phyloP scores from a whole-genome alignment of 53 echinoderm and acorn worm genomes.

The Holothuria scabra region DNA sequence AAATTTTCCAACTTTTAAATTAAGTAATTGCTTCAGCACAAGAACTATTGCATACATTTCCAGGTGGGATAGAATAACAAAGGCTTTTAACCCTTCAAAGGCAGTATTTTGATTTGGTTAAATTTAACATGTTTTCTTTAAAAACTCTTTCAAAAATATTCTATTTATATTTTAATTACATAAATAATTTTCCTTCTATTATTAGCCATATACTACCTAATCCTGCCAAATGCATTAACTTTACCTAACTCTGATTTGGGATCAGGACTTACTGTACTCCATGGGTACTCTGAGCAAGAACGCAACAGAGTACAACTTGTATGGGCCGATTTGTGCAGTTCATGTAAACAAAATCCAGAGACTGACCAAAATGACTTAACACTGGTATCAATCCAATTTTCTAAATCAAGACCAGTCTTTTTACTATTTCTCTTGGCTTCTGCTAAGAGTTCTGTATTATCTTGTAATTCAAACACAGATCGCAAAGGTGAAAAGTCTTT shows the following conservation, averaged over 20 bases:
- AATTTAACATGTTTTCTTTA: too few relatives aligned
- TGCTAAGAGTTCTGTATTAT: constrained; percentile 69
- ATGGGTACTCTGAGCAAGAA: constrained; percentile 68
- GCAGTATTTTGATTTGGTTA: not conserved
- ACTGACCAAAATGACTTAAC: constrained; percentile 79
- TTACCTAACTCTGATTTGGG: constrained; percentile 79
- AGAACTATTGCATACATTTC: too few relatives aligned
- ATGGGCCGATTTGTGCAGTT: constrained; percentile 18
- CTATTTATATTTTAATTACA: not conserved
- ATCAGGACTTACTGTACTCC: constrained; percentile 92
- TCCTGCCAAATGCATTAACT: constrained; percentile 82
- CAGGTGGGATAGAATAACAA: constrained; percentile 29
- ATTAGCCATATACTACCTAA: constrained; percentile 73
- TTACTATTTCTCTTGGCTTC: constrained; percentile 64
- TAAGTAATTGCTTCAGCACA: too few relatives aligned
- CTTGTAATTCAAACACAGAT: constrained; percentile 74
- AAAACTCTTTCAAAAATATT: constrained; percentile 26
- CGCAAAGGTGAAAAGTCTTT: constrained; percentile 88
- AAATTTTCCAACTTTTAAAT: too few relatives aligned
- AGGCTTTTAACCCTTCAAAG: constrained; percentile 9
- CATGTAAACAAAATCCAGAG: constrained; percentile 75
- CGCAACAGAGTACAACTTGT: constrained; percentile 66
- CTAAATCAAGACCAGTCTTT: constrained; percentile 57
- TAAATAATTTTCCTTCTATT: constrained; percentile 19
- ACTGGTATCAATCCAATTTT: constrained; percentile 78